These are phyloP conservation scores for Noctua janthina DNA, from an alignment of 2,888 invertebrate genomes.

Conservation along the genomic window DNA sequence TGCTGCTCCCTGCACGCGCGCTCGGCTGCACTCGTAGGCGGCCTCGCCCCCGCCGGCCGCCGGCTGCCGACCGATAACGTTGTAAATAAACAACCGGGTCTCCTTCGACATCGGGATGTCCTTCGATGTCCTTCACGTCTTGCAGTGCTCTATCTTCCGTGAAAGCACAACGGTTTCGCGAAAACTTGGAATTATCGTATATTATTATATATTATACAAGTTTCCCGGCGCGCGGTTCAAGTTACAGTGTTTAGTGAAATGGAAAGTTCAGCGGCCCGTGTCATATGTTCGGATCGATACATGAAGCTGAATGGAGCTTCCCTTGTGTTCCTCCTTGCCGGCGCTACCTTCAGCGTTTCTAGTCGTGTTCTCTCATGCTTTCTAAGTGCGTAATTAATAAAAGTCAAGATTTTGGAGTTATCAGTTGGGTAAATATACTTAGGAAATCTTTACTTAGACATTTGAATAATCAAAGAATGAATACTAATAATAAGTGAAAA, in stretches of 20 bases:
- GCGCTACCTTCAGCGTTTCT: slow-evolving; percentile 34
- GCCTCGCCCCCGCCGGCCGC: slow-evolving; percentile 78
- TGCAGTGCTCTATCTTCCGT: slow-evolving; percentile 57
- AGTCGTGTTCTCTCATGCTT: slow-evolving; percentile 35
- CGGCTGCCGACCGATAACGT: slow-evolving; percentile 80
- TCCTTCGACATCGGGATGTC: slow-evolving; percentile 63
- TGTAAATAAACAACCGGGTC: slow-evolving; percentile 86
- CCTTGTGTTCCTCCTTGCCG: slow-evolving; percentile 68
- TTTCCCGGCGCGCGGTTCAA: slow-evolving; percentile 64
- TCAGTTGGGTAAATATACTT: slow-evolving; percentile 58
- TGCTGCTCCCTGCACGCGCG: slow-evolving; percentile 51
- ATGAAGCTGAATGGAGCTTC: slow-evolving; percentile 81
- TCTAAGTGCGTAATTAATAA: slow-evolving; percentile 51
- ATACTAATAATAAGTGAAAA: neutral
- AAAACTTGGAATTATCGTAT: slow-evolving; percentile 23
- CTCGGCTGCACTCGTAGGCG: slow-evolving; percentile 76
- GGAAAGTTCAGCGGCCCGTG: slow-evolving; percentile 83
- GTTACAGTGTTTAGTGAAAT: slow-evolving; percentile 84
- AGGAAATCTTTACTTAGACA: slow-evolving; percentile 28
- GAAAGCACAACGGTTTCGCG: slow-evolving; percentile 49
- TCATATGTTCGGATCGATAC: slow-evolving; percentile 84
- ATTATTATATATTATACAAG: slow-evolving; percentile 29
- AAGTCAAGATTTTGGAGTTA: slow-evolving; percentile 51
- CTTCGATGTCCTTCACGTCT: slow-evolving; percentile 71
- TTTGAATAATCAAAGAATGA: slow-evolving; percentile 21